Evolutionary conservation across 2,113 vertebrate species (phyloP).

Genomic region (Casuarius casuarius): DNA sequence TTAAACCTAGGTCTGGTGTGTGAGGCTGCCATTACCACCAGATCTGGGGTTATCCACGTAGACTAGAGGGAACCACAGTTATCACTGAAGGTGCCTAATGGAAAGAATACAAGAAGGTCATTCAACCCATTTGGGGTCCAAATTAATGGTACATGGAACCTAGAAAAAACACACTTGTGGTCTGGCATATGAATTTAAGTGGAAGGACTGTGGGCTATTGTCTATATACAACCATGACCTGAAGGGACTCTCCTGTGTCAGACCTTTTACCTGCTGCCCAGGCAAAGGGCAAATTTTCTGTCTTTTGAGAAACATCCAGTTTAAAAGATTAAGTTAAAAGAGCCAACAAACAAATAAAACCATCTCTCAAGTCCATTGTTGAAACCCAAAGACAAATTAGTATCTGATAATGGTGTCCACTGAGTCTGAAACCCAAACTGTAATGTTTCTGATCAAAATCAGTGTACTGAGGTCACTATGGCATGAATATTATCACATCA

Average conservation of each 20-base stretch:
- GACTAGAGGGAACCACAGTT: too few species aligned
- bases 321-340: neutral
- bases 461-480: slow-evolving; percentile 9
- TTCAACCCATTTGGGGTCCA: neutral
- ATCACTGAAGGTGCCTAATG: neutral
- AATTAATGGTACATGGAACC: neutral
- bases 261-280: neutral
- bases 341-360: neutral
- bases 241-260: too few species aligned
- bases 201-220: neutral
- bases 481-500: neutral
- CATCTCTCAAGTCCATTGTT: neutral
- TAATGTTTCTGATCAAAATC: slow-evolving; percentile 56
- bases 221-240: neutral
- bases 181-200: neutral
- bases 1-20: neutral
- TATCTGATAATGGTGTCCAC: slow-evolving; percentile 45
- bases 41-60: neutral
- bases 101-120: neutral
- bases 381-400: slow-evolving; percentile 28
- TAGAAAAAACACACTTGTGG: neutral
- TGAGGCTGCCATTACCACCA: neutral
- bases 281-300: neutral
- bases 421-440: slow-evolving; percentile 50
- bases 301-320: neutral